Base-by-base conservation (phyloP, 2,888 invertebrate genomes). In the Gastrophysa polygoni region DNA sequence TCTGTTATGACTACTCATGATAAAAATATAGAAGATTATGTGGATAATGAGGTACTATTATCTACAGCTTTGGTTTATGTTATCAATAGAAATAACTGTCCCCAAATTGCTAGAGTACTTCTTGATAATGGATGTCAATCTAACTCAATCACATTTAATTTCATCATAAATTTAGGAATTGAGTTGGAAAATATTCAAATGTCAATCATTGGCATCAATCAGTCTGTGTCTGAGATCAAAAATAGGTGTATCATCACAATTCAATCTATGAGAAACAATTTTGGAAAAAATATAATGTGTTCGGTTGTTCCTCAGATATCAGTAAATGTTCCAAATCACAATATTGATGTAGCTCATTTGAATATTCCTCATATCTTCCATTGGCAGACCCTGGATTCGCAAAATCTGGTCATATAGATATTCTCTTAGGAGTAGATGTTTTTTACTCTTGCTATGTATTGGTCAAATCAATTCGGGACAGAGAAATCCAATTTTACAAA, bases 301-400 rank as follows among this genome's bases (percentile, higher is more conserved):
- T 50, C 18, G 32, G 18, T 50, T 7, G 32, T 50, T 29, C 50
- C 28, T 16, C 28, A 50, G 32, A 50, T 50, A 16, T 29, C 29
- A 11, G 50, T 29, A 14, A 28, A 11, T 38, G 51, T 44, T 57
- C 55, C 55, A 44, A 44, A 44, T 21, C 17, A 44, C 11, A 14
- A 46, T 11, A 16, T 57, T 47, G 32, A 47, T 29, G 44, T 57
- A 16, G 1, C 48, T 5, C 20, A 38, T 29, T 34, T 61, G n/a
- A 24, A 61, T 21, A 46, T 61, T 32, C 57, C 61, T 7, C 2
- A 17, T 10, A 57, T 51, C 16, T 61, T 8, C 48, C 17, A 43
- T 46, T 61, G 48, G 57, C 57, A 16, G 61, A 57, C 50, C 51
- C 51, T 10, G 49, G 8, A 16, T 61, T 61, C 16, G 48, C 48